A percentile compares a stretch with the other conserved stretches of the same genome.
These are phyloP conservation scores for Synergus japonicus DNA, from an alignment of 2,888 invertebrate species.

Conservation along the genomic window DNA sequence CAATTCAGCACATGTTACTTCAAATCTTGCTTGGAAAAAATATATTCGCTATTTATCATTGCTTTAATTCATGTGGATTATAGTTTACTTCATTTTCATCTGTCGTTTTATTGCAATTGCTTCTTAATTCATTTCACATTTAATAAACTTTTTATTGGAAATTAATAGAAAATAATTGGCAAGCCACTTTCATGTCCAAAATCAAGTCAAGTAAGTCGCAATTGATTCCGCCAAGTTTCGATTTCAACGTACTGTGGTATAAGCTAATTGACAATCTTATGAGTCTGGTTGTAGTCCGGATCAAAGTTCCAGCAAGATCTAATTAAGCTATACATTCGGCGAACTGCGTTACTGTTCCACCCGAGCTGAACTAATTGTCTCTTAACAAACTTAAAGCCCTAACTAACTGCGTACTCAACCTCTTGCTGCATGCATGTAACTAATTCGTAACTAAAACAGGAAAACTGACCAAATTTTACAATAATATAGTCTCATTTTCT, in stretches of 20 bases:
- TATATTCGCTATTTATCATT: neutral
- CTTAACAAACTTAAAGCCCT: slow-evolving; percentile 64
- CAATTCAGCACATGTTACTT: neutral
- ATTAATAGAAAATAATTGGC: neutral
- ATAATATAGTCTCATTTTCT: neutral
- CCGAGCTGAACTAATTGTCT: slow-evolving; percentile 64
- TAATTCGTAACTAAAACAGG: neutral
- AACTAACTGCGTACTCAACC: slow-evolving; percentile 11
- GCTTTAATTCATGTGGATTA: neutral
- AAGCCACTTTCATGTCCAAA: neutral
- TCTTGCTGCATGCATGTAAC: neutral
- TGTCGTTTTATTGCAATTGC: neutral
- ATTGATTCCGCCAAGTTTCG: neutral
- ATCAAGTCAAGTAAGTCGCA: neutral
- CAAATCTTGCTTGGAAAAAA: neutral
- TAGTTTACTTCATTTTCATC: neutral
- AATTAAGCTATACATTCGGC: slow-evolving; percentile 66
- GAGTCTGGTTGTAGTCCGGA: slow-evolving; percentile 51
- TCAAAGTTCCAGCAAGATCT: slow-evolving; percentile 64
- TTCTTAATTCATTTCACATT: neutral
- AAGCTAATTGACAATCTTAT: slow-evolving; percentile 59
- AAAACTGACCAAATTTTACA: neutral
- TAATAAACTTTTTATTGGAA: neutral
- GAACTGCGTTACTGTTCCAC: slow-evolving; percentile 56
- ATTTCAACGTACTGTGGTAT: slow-evolving; percentile 14